Base-by-base conservation (phyloP, 1,140 invertebrate genomes). In the Drosophila kanapiae region DNA sequence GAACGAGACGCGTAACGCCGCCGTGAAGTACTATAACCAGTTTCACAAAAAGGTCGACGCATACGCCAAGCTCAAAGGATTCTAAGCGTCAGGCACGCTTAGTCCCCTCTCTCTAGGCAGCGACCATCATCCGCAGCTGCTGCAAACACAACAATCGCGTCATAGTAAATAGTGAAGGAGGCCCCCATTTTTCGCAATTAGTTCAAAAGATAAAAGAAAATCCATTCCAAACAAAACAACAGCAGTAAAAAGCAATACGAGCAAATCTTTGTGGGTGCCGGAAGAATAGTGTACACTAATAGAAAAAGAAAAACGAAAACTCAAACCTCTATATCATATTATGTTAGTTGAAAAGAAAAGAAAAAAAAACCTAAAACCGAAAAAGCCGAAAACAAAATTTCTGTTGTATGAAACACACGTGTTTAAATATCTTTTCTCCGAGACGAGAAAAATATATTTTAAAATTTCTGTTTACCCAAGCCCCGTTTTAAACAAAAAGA, bases 1-100 rank as follows among this genome's bases (percentile, higher is more conserved):
- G 0, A 95, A 96, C 75, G 94, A 94, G 37, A 92, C 91, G 27
- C 85, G 86, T 11, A 91, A 79, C 54, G 83, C 61, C n/a, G 91
- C 88, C 18, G 31, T 91, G 33, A 85, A 91, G 16, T 96, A 96
- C 78, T 96, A 95, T 82, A 94, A 95, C 77, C 96, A 95, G 95
- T 94, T 96, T 43, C 95, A 96, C 91, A 94, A 96, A 91, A 96
- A 96, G 91, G 94, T 96, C 11, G 94, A 96, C 83, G 93, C 95
- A 16, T 94, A 96, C 81, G 95, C 95, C 10, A 95, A 95, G 93
- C 94, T 95, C 91, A 94, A 95, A 81, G 95, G 94, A 96, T 93
- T 92, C 70, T 87, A 91, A 91, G 81, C 80, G 82, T 91, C 85
- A 40, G 85, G 88, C 45, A 91, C 88, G 80, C 69, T 77, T 84